Base-by-base conservation (phyloP, 2,797 vertebrate genomes). In the Setipinna tenuifilis region DNA sequence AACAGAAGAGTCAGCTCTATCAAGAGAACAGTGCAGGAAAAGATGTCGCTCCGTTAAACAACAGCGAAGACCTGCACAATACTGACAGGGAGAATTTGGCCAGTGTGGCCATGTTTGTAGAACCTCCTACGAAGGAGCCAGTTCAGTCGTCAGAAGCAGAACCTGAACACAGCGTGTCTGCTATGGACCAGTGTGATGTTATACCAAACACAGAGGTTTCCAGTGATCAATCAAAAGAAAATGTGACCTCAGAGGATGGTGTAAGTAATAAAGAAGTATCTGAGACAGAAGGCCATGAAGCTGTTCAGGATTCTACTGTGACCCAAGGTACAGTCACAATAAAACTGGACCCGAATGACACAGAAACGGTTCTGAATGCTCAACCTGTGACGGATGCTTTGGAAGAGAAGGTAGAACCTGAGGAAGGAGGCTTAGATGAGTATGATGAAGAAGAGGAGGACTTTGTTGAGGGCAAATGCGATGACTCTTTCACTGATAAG, bases 1-100 rank as follows among this genome's bases (percentile, higher is more conserved):
- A 97, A 91, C 93, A 96, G 89, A 98, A 97, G 88, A 96, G 97
- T 85, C 96, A 96, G 93, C 94, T 92, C 83, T 97, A 97, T 9
- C 88, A 94, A 86, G 95, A 93, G 58, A 86, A 83, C 78, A 81
- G 44, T 12, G 82, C 12, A 0, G 81, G 58, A 11, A 65, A 48
- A 21, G 84, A 75, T 12, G 12, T 31, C 0, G 12, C 21, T 1
- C 84, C 65, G 16, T 31, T 31, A 31, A 71, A 71, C 65, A 71
- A 16, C 65, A 71, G 65, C 16, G 14, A 71, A 71, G 7, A 75
- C 12, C 23, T 41, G 12, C 12, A n/a, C 41, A n/a, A 23, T 23
- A 41, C 3, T 4, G 61, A 19, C 10, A 25, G 61, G 82, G 23
- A 61, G 25, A 59, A 83, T 28, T 6, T 25, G 10, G 11, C 65